phyloP scores from a whole-genome alignment of 2,888 invertebrate genomes.

The Ophion costatus region DNA sequence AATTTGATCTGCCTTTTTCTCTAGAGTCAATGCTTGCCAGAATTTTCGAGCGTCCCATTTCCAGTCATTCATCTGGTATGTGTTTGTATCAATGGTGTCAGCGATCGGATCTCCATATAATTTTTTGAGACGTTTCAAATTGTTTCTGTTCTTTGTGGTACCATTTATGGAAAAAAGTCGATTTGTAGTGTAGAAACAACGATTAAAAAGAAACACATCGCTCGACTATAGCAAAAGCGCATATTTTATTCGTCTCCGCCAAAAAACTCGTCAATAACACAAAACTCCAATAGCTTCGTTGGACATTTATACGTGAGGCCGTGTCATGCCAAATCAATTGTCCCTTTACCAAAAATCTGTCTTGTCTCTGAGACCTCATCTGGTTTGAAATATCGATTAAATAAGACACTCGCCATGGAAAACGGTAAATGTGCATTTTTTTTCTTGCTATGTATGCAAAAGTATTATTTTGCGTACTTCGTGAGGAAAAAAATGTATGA shows the following conservation, averaged over 20 bases:
- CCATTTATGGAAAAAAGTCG: not conserved
- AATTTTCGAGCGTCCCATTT: not conserved
- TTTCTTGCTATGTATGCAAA: no score
- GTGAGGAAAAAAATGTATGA: no score
- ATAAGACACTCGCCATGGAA: no score
- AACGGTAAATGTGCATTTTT: no score
- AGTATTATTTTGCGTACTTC: no score
- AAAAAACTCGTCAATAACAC: constrained; percentile 30
- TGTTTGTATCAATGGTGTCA: not conserved
- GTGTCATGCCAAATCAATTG: constrained; percentile 13
- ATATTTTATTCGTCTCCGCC: constrained; percentile 38
- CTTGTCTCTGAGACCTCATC: no score
- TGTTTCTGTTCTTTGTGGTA: constrained; percentile 18
- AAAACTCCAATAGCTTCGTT: constrained; percentile 43
- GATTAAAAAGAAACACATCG: constrained; percentile 48
- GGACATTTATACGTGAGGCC: constrained; percentile 26
- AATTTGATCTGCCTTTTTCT: not conserved
- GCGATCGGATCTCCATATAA: not conserved
- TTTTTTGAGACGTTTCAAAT: not conserved
- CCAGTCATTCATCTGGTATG: not conserved
- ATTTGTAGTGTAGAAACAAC: constrained; percentile 19
- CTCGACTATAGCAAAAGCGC: constrained; percentile 62
- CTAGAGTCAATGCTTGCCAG: not conserved
- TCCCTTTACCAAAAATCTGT: not conserved
- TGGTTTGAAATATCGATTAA: no score